A percentile compares a stretch with the other conserved stretches of the same genome.
phyloP scores from a whole-genome alignment of 2,797 vertebrate species.

The Aulostomus chinensis region DNA sequence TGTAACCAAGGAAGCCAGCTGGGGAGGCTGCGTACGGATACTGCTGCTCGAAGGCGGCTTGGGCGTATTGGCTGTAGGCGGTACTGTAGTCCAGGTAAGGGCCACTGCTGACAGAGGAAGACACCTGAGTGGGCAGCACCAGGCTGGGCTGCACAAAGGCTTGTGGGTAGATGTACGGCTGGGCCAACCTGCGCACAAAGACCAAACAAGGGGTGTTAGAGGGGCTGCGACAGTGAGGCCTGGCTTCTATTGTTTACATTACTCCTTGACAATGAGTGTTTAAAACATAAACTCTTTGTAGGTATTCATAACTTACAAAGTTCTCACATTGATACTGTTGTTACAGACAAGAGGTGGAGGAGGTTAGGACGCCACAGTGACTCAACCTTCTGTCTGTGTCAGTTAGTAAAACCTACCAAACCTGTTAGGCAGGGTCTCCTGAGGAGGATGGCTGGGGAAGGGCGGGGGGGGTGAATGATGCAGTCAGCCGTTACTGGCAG shows the following conservation, averaged over 20 bases:
- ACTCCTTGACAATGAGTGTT: constrained; percentile 15
- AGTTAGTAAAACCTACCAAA: constrained; percentile 71
- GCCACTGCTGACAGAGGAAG: constrained; percentile 83
- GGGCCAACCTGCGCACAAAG: constrained; percentile 83
- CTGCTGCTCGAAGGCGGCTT: constrained; percentile 90
- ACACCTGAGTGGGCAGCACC: constrained; percentile 88
- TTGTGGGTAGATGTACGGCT: constrained; percentile 91
- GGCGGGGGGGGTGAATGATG: constrained; percentile 17
- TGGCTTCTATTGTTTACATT: constrained; percentile 49
- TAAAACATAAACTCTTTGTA: constrained; percentile 38
- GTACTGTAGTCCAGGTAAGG: constrained; percentile 90
- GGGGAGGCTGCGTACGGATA: constrained; percentile 92
- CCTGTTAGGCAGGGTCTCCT: constrained; percentile 66
- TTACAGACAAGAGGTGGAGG: constrained; percentile 19
- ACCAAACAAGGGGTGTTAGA: constrained; percentile 19
- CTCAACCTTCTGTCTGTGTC: constrained; percentile 42
- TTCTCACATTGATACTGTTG: constrained; percentile 17
- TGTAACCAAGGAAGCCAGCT: constrained; percentile 83
- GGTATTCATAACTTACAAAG: constrained; percentile 21
- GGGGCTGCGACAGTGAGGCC: constrained; percentile 3
- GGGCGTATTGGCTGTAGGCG: constrained; percentile 88
- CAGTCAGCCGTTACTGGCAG: constrained; percentile 80
- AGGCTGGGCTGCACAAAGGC: constrained; percentile 90
- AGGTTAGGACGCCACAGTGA: constrained; percentile 48
- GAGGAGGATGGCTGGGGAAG: constrained; percentile 19